phyloP scores from a whole-genome alignment of 2,797 vertebrate genomes.

The Triplophysa bombifrons region DNA sequence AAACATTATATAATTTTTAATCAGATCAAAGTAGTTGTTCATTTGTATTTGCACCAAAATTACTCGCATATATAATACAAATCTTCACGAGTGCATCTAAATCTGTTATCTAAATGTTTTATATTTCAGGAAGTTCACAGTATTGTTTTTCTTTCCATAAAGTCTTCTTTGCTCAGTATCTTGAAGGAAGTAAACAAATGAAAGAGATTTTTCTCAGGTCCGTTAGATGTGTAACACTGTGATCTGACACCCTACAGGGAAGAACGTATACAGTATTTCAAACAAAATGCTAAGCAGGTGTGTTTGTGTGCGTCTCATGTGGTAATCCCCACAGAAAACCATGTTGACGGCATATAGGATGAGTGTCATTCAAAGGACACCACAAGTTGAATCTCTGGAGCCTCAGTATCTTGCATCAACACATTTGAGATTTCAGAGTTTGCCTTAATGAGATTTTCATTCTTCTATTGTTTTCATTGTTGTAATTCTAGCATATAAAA shows the following conservation, averaged over 20 bases:
- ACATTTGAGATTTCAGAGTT: slow-evolving; percentile 17
- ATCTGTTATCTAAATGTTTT: slow-evolving; percentile 10
- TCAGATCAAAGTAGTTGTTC: neutral
- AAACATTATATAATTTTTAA: neutral
- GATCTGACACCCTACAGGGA: slow-evolving; percentile 29
- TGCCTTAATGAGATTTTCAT: slow-evolving; percentile 24
- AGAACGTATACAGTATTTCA: slow-evolving; percentile 31
- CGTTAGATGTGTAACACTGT: slow-evolving; percentile 44
- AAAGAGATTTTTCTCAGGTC: slow-evolving; percentile 29
- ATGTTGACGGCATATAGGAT: slow-evolving; percentile 39
- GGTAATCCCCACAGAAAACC: slow-evolving; percentile 29
- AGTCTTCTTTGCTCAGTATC: slow-evolving; percentile 10
- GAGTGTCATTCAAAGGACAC: slow-evolving; percentile 43
- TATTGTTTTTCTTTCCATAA: slow-evolving; percentile 14
- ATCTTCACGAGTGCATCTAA: neutral
- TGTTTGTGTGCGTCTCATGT: slow-evolving; percentile 21
- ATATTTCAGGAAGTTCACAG: slow-evolving; percentile 26
- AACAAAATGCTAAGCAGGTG: slow-evolving; percentile 34
- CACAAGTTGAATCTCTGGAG: slow-evolving; percentile 29
- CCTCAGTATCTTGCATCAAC: slow-evolving; percentile 17
- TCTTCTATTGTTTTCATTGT: neutral
- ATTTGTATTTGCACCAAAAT: neutral
- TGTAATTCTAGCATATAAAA: slow-evolving; percentile 12
- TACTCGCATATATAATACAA: neutral
- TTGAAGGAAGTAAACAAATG: slow-evolving; percentile 47